phyloP scores from a whole-genome alignment of 2,113 vertebrate species.

The Bagarius yarrelli region DNA sequence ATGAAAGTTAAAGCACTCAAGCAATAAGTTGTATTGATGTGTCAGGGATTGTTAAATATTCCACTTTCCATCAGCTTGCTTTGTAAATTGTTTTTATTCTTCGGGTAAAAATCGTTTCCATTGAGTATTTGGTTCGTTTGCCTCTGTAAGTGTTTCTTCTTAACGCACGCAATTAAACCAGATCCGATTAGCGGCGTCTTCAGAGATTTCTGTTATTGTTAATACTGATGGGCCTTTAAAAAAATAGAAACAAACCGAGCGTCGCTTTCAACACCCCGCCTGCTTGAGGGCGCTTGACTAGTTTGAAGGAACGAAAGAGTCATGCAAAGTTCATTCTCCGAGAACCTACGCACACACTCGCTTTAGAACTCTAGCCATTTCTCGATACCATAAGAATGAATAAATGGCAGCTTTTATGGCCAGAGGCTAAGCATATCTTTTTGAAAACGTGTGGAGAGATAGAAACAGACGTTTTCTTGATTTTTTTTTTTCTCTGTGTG shows the following conservation, averaged over 20 bases:
- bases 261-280: neutral
- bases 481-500: neutral
- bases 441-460: neutral
- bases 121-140: neutral
- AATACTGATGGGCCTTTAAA: conserved; percentile 4
- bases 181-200: conserved; percentile 16
- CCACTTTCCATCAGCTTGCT: neutral
- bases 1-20: neutral
- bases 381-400: neutral
- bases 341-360: neutral
- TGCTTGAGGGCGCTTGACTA: neutral
- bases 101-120: neutral
- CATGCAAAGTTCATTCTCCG: neutral
- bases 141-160: conserved; percentile 1
- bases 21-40: neutral
- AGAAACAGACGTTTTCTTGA: neutral
- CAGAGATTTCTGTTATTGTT: conserved; percentile 10
- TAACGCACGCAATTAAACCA: conserved; percentile 12
- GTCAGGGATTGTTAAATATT: neutral
- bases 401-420: neutral
- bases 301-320: neutral
- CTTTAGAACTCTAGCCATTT: neutral
- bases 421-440: neutral
- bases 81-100: neutral
- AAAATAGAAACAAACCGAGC: neutral